Conservation (phyloP, 1,140 invertebrate species). For the Bombus fervidus region DNA sequence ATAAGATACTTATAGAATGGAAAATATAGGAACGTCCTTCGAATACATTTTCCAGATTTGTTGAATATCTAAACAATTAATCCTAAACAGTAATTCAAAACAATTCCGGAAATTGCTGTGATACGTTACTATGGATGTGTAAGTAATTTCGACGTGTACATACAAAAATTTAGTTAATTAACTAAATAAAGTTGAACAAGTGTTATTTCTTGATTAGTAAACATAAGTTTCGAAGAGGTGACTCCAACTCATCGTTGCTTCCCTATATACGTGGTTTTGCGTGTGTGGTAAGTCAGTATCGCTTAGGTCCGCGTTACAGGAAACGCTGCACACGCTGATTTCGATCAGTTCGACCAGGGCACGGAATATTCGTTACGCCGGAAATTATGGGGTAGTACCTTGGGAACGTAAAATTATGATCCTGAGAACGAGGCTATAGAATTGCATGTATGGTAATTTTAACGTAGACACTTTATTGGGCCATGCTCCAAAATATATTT, state of each 20-base stretch:
- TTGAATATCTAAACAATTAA: background rate
- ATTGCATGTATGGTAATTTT: slow-evolving; percentile 32
- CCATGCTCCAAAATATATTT: background rate
- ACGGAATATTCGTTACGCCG: slow-evolving; percentile 32
- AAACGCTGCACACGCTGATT: slow-evolving; percentile 29
- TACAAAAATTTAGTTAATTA: background rate
- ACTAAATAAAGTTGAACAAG: background rate
- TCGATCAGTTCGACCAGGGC: slow-evolving; percentile 20
- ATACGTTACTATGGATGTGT: background rate
- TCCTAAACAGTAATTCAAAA: background rate
- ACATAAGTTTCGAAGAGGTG: background rate
- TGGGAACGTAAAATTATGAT: slow-evolving; percentile 29
- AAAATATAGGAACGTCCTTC: too few relatives aligned
- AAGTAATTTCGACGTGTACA: background rate
- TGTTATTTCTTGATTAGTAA: background rate
- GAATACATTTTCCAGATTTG: too few relatives aligned
- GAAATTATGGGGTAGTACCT: slow-evolving; percentile 20
- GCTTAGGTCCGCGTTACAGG: background rate
- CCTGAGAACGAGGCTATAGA: slow-evolving; percentile 28
- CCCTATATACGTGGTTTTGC: background rate
- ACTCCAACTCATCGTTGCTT: background rate
- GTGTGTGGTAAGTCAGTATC: background rate
- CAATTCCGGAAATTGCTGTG: background rate
- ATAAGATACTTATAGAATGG: too few relatives aligned
- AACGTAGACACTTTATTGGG: background rate